Evolutionary conservation across 2,113 vertebrate species (phyloP), one percentile per base, ranked within the genome.

Genomic region (Gymnogyps californianus): DNA sequence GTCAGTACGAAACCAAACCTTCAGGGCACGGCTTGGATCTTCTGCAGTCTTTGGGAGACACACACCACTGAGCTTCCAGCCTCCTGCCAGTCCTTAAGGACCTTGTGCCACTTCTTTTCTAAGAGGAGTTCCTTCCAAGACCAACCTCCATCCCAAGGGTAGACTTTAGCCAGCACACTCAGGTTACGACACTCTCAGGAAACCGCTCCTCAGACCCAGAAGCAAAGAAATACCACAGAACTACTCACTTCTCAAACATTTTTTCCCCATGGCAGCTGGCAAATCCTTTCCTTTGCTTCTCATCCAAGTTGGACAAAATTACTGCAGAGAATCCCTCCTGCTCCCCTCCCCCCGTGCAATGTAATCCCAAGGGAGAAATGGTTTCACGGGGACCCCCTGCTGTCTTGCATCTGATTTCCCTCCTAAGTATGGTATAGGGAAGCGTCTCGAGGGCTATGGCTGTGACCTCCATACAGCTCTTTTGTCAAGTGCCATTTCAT

Each of bases 311-410:
- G 97, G 96, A 96, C 93, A 88, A 97, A 97, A 93, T 96, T 15
- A 25, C 89, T 59, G 97, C 93, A 90, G 97, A 97, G 96, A 96
- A 96, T 96, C 94, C 95, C 96, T 97, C 82, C 62, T 18, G 96
- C 90, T 95, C 90, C 93, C 96, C 71, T 88, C 90, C 86, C 83
- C 85, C 89, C 3, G 1, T 16, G 87, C 78, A 8, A 46, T 94
- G 96, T 9, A 57, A 96, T 95, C 96, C 96, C 93, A 74, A 93
- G 93, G 96, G 95, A 96, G 94, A 95, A 93, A 76, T 93, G 97
- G 94, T 96, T 97, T 90, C 97, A 61, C 42, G 91, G 94, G 94
- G 96, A 96, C 96, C 96, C 80, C 97, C 96, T 96, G 96, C 94
- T 92, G 95, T 90, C 92, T 96, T 89, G 91, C 93, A 96, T 96